Percentiles rank a stretch among this genome's conserved stretches.
These are phyloP conservation scores for Microcaecilia unicolor DNA, from an alignment of 2,797 vertebrate species.

Conservation along the genomic window DNA sequence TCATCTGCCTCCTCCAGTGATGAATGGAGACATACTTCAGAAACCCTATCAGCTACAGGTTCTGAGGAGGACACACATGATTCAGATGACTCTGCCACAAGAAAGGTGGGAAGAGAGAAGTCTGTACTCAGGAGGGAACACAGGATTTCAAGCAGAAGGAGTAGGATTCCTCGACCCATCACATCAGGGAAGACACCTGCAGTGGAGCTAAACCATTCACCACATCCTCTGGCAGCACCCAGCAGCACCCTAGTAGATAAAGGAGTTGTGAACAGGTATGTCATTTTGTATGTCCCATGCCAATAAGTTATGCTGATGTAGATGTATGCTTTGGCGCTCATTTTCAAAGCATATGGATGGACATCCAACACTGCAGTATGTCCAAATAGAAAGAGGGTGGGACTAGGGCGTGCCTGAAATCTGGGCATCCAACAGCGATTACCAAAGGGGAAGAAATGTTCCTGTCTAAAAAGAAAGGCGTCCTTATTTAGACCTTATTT, in stretches of 20 bases:
- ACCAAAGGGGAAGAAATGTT: too few species aligned
- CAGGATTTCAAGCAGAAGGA: constrained; percentile 46
- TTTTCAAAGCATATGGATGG: too few species aligned
- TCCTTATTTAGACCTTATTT: too few species aligned
- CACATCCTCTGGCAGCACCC: rapidly evolving
- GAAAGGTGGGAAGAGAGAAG: constrained; percentile 33
- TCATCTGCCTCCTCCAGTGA: constrained; percentile 83
- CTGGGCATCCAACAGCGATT: too few species aligned
- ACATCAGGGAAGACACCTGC: constrained; percentile 27
- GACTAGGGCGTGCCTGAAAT: too few species aligned
- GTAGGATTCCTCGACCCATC: constrained; percentile 77
- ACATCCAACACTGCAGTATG: too few species aligned
- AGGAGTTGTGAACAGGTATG: constrained; percentile 63
- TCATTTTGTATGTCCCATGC: too few species aligned
- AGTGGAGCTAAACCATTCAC: background rate
- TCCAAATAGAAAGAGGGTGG: too few species aligned
- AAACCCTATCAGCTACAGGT: constrained; percentile 75
- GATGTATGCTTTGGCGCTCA: too few species aligned
- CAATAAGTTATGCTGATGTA: too few species aligned
- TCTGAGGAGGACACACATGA: constrained; percentile 85
- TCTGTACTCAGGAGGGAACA: constrained; percentile 18
- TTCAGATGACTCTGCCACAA: constrained; percentile 62
- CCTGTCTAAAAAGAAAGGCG: too few species aligned
- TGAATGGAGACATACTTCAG: constrained; percentile 64
- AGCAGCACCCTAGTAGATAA: constrained; percentile 41